A percentile compares a stretch with the other conserved stretches of the same genome.
phyloP scores from a whole-genome alignment of 2,888 invertebrate species.

The Schizaphis graminum region DNA sequence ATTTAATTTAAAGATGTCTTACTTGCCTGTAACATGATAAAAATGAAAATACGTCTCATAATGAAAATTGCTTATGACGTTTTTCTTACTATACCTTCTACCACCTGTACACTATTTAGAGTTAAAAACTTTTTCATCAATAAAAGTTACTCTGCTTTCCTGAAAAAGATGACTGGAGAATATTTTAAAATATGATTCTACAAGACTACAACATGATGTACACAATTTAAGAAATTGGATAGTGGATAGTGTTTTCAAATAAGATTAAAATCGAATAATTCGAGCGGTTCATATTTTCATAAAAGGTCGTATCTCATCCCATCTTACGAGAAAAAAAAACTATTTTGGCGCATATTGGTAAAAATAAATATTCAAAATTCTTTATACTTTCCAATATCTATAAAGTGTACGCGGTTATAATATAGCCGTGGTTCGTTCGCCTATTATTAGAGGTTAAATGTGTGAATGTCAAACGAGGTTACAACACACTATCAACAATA shows the following conservation, averaged over 20 bases:
- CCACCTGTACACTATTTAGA: neutral
- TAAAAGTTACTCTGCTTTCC: neutral
- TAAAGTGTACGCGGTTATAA: neutral
- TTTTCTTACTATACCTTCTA: neutral
- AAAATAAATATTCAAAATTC: slow-evolving; percentile 4
- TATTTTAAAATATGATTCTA: neutral
- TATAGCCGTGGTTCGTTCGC: neutral
- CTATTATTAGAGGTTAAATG: neutral
- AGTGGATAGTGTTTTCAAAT: neutral
- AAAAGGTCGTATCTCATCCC: neutral
- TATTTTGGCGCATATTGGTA: neutral
- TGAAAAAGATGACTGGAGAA: neutral
- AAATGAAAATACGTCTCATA: neutral
- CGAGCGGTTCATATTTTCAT: neutral
- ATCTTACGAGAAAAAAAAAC: neutral
- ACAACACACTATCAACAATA: neutral
- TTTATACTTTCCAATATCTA: neutral
- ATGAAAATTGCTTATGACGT: neutral
- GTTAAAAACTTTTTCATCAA: neutral
- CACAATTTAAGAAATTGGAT: neutral
- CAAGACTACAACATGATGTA: neutral
- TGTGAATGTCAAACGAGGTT: neutral
- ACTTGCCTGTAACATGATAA: neutral
- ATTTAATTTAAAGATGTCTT: neutral
- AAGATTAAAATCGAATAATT: neutral